Conservation (phyloP, 2,113 vertebrate species). For the Dicerorhinus sumatrensis region DNA sequence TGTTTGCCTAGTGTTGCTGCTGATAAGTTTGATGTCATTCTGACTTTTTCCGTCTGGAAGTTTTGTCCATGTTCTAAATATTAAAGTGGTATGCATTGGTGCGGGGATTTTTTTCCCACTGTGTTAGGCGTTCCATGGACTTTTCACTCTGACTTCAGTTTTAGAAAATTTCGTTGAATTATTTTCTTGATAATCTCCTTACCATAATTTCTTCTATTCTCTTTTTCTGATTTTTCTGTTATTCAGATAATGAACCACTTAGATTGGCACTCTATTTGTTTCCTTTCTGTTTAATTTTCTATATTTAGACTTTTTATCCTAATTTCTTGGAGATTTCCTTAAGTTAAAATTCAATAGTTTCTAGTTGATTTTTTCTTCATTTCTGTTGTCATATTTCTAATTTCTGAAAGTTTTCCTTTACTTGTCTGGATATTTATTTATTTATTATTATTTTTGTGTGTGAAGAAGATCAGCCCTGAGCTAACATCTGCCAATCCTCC, state of each 20-base stretch:
- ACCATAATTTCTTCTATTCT: background rate
- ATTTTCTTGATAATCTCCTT: background rate
- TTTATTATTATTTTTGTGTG: no score
- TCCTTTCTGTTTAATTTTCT: background rate
- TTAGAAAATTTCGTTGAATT: slow-evolving; percentile 5
- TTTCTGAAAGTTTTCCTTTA: background rate
- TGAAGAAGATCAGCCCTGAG: no score
- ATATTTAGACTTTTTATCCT: slow-evolving; percentile 6
- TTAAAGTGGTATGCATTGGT: background rate
- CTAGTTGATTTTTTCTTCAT: background rate
- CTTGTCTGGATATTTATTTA: background rate
- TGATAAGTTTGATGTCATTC: background rate
- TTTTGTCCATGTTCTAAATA: background rate
- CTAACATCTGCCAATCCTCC: no score
- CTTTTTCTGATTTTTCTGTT: background rate
- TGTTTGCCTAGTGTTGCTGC: background rate
- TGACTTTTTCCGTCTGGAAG: background rate
- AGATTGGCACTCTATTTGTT: background rate
- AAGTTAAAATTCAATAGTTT: background rate
- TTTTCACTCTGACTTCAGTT: slow-evolving; percentile 30
- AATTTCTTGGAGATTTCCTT: background rate
- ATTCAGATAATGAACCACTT: background rate
- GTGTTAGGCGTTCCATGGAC: background rate
- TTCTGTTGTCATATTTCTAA: background rate
- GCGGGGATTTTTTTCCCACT: background rate